Conservation (phyloP, 2,797 vertebrate genomes). For the Neomorphus geoffroyi region DNA sequence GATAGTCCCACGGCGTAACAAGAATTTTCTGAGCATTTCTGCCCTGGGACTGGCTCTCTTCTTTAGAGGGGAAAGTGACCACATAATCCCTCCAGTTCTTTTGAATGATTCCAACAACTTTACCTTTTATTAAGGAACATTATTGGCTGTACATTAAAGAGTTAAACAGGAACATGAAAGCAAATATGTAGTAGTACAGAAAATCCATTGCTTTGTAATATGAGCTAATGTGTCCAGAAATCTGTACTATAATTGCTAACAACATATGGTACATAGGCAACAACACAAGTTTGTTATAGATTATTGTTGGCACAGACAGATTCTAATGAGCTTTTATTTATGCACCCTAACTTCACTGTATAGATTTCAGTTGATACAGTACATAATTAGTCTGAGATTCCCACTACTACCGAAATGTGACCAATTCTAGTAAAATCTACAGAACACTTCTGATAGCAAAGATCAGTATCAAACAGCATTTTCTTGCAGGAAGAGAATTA, state of each 20-base stretch:
- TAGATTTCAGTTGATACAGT: neutral
- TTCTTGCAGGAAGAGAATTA: neutral
- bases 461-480: neutral
- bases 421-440: neutral
- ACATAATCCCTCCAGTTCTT: conserved; percentile 98
- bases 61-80: conserved; percentile 90
- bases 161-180: neutral
- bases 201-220: neutral
- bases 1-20: conserved; percentile 90
- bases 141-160: neutral
- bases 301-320: neutral
- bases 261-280: neutral
- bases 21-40: conserved; percentile 89
- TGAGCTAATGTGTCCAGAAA: neutral
- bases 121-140: conserved; percentile 77
- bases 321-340: conserved; percentile 27
- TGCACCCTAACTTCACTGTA: neutral
- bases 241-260: neutral
- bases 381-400: neutral
- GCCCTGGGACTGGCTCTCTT: conserved; percentile 86
- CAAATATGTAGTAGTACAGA: neutral
- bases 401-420: neutral
- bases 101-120: conserved; percentile 91
- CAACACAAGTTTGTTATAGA: neutral
- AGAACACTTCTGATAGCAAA: neutral